phyloP scores from a whole-genome alignment of 2,113 vertebrate genomes.

The Heterotilapia buettikoferi region DNA sequence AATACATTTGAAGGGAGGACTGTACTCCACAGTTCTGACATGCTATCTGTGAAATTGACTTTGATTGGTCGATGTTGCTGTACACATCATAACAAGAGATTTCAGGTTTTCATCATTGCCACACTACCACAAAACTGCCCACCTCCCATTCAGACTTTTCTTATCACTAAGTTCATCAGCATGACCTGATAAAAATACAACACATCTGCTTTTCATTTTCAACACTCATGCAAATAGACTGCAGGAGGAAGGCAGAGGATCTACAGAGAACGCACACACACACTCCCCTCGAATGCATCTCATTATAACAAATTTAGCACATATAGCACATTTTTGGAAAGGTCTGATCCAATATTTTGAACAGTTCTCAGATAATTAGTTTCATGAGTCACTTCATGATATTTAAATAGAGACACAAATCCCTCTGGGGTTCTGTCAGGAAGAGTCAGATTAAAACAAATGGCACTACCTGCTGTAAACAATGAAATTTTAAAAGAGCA shows the following conservation, averaged over 20 bases:
- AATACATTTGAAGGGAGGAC: fast-evolving
- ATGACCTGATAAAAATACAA: too few relatives aligned
- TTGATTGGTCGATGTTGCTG: background rate
- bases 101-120: too few relatives aligned
- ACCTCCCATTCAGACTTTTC: too few relatives aligned
- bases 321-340: background rate
- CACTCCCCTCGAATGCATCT: background rate
- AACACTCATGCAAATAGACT: too few relatives aligned
- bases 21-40: background rate
- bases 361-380: background rate
- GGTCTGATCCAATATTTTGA: background rate
- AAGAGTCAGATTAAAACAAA: background rate
- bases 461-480: background rate
- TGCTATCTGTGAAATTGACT: background rate
- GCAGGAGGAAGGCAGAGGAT: too few relatives aligned
- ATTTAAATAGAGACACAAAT: background rate
- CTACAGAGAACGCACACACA: too few relatives aligned
- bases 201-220: too few relatives aligned
- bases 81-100: background rate
- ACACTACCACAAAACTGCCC: too few relatives aligned
- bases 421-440: background rate
- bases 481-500: background rate
- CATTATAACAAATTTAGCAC: background rate
- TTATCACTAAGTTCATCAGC: too few relatives aligned
- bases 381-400: background rate